Evolutionary conservation across 2,113 vertebrate species (phyloP).

Genomic region (Callocephalon fimbriatum): DNA sequence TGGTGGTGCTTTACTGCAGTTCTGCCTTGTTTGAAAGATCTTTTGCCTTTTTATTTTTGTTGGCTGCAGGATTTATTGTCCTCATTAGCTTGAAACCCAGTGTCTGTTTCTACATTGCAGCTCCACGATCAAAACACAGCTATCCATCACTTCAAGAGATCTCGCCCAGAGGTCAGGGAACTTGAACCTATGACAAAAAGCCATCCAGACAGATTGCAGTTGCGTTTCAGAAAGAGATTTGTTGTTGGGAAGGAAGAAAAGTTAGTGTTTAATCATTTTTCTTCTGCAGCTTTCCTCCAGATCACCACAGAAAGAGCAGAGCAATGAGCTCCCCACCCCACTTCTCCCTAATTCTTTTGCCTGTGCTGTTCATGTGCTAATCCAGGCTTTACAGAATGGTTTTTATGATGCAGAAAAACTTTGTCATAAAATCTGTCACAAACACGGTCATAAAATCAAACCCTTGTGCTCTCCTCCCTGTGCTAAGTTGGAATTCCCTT

Average conservation of each 20-base stretch:
- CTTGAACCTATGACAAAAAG: conserved; percentile 47
- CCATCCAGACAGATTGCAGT: conserved; percentile 25
- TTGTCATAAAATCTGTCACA: conserved; percentile 41
- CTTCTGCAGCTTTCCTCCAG: neutral
- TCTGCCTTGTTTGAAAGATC: neutral
- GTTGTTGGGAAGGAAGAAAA: neutral
- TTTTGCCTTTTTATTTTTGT: neutral
- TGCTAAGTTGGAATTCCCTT: conserved; percentile 33
- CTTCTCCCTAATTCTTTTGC: neutral
- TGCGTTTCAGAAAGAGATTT: conserved; percentile 11
- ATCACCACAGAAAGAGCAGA: neutral
- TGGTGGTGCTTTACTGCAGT: conserved; percentile 19
- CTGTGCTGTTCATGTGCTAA: neutral
- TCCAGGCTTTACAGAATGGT: neutral
- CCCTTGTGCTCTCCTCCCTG: neutral
- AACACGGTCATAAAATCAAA: conserved; percentile 33
- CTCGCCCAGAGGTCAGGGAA: conserved; percentile 48
- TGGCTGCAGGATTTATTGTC: conserved; percentile 36
- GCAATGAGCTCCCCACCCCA: neutral
- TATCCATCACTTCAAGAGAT: conserved; percentile 65
- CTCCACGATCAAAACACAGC: conserved; percentile 35
- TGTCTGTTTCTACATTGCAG: conserved; percentile 1
- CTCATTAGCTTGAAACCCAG: conserved; percentile 38
- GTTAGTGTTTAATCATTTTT: neutral
- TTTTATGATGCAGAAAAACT: conserved; percentile 27